Evolutionary conservation across 2,888 invertebrate species (phyloP), one percentile per base, ranked within the genome.

Genomic region (Tetragnatha montana): DNA sequence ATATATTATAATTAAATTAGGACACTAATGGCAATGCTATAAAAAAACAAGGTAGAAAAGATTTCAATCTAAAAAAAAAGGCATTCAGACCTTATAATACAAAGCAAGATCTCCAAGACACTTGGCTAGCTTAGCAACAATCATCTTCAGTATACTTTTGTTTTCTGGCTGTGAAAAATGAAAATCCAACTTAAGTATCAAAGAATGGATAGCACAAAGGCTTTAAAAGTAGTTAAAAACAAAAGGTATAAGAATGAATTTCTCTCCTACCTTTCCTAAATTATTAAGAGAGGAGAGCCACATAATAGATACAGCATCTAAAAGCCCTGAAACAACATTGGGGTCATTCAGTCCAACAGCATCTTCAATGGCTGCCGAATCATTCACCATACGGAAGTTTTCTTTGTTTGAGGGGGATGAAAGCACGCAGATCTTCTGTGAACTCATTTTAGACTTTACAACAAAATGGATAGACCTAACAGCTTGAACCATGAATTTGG

Each of bases 31-130:
- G n/a, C n/a, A n/a, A n/a, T 35, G 35, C 35, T 1, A 35, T 35
- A 35, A 7, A 12, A 10, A 19, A 73, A n/a, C 12, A 73, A 22
- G n/a, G 19, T 19, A 19, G 22, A 71, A 22, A 22, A 22, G n/a
- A 73, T 22, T 73, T 19, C 10, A 73, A 17, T n/a, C 17, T n/a
- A 8, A 14, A n/a, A 68, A 68, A 19, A 60, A 1, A 51, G 47
- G 22, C 12, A 60, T 69, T 69, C 80, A 69, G 22, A 88, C 88
- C 79, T 84, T 84, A 75, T 75, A 88, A 80, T 70, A 74, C 7
- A 80, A 50, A 0, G 60, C n/a, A 19, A 88, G 69, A 12, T 83
- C 75, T 10, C 21, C 70, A 51, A 88, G 78, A 71, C n/a, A 75
- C 80, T 84, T 84, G 19, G 74, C 50, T 47, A 80, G 50, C 10